Base-by-base conservation (phyloP, 1,140 invertebrate species). In the Phymorhynchus buccinoides region DNA sequence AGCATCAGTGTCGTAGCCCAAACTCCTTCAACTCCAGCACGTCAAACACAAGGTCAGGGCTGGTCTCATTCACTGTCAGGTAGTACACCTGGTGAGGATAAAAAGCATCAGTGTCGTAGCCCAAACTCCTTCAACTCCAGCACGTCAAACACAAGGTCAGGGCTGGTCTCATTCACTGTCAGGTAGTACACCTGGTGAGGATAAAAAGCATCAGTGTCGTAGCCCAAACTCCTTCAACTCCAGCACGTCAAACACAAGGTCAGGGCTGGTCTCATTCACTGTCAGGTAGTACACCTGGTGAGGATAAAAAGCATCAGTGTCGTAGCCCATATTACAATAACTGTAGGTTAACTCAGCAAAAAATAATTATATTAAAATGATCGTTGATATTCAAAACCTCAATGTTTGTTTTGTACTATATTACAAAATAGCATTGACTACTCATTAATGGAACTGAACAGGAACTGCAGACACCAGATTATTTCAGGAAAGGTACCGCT, bases 221-320 rank as follows among this genome's bases (percentile, higher is more conserved):
- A n/a, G n/a, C n/a, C n/a, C 89, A 84, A 87, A 90, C 62, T 90
- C 89, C 68, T 88, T 87, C 68, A 90, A 85, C 35, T 89, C 87
- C 39, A 91, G 83, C 30, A 84, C 39, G 86, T 89, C 87, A 88
- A 91, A 90, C 42, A 66, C 75, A 16, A 91, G 83, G 83, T 87
- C 86, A 30, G 71, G 56, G 68, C 27, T 66, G 2, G 75, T 85
- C 86, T 91, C 90, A 83, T 88, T 78, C 27, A 91, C 42, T 14
- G 86, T 89, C 39, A 88, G 75, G 75, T 91, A 90, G 83, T 87
- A 88, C 39, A 87, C 84, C 81, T 83, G 66, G 32, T 39, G 22
- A 71, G n/a, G 37, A 32, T 0, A 71, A 66, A 66, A 66, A 27
- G 7, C 16, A 66, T 12, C 62, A 66, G n/a, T n/a, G n/a, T n/a